These are phyloP conservation scores for Mergus octosetaceus DNA, from an alignment of 2,797 vertebrate species.

Conservation along the genomic window DNA sequence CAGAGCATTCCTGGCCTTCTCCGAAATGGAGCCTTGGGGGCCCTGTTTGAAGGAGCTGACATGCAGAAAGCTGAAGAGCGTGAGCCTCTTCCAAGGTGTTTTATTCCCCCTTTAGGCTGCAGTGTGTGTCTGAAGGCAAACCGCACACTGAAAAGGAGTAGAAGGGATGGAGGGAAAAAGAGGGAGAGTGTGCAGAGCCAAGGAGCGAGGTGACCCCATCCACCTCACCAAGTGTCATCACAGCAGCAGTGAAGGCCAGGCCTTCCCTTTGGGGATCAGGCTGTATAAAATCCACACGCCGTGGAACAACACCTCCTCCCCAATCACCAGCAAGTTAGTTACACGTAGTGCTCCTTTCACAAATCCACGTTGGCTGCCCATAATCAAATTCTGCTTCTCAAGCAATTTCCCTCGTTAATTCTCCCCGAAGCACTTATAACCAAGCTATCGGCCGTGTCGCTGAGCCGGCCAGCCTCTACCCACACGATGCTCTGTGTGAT, in stretches of 20 bases:
- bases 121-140: not conserved
- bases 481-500: constrained; percentile 52
- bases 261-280: not conserved
- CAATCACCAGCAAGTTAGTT: constrained; percentile 14
- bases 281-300: not conserved
- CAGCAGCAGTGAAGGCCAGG: not conserved
- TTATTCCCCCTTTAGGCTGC: not conserved
- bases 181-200: accelerated
- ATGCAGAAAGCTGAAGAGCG: not conserved
- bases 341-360: not conserved
- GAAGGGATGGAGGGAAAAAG: not conserved
- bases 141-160: not conserved
- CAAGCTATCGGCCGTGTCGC: constrained; percentile 59
- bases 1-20: not conserved
- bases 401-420: constrained; percentile 75
- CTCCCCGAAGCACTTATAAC: constrained; percentile 52
- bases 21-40: not conserved
- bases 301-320: not conserved
- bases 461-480: constrained; percentile 68
- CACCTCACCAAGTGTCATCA: not conserved
- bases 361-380: constrained; percentile 58
- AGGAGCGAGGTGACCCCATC: not conserved
- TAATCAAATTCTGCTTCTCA: constrained; percentile 73
- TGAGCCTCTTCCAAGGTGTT: not conserved
- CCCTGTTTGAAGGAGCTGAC: not conserved